Evolutionary conservation across 2,888 invertebrate genomes (phyloP).

Genomic region (Cerastoderma edule): DNA sequence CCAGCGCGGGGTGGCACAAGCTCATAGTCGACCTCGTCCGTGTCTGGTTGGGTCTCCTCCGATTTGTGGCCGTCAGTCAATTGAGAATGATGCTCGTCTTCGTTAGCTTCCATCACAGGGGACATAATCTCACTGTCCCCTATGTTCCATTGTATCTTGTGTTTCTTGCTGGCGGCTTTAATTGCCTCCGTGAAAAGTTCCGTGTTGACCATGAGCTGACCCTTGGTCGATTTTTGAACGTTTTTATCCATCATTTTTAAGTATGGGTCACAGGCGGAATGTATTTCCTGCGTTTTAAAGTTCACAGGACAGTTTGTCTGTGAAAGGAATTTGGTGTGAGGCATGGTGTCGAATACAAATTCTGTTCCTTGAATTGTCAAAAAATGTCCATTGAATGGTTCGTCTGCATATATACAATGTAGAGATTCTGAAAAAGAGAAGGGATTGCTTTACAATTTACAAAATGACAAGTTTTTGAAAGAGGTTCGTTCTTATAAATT

Average conservation of each 20-base stretch:
- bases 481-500: no score
- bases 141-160: no score
- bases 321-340: background rate
- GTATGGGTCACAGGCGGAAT: background rate
- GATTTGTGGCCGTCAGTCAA: background rate
- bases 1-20: slow-evolving; percentile 31
- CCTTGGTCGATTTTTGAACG: background rate
- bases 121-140: no score
- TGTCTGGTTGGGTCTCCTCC: background rate
- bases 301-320: background rate
- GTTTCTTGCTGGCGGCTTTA: background rate
- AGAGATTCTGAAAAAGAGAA: no score
- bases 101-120: background rate
- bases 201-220: background rate
- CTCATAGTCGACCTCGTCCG: slow-evolving; percentile 16
- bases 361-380: no score
- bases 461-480: no score
- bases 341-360: background rate
- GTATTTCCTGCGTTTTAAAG: background rate
- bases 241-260: background rate
- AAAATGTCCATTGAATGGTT: no score
- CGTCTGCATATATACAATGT: no score
- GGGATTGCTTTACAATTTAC: no score
- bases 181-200: background rate
- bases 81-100: background rate